These are phyloP conservation scores for Anoplolepis gracilipes DNA, from an alignment of 1,140 invertebrate genomes.

Conservation along the genomic window DNA sequence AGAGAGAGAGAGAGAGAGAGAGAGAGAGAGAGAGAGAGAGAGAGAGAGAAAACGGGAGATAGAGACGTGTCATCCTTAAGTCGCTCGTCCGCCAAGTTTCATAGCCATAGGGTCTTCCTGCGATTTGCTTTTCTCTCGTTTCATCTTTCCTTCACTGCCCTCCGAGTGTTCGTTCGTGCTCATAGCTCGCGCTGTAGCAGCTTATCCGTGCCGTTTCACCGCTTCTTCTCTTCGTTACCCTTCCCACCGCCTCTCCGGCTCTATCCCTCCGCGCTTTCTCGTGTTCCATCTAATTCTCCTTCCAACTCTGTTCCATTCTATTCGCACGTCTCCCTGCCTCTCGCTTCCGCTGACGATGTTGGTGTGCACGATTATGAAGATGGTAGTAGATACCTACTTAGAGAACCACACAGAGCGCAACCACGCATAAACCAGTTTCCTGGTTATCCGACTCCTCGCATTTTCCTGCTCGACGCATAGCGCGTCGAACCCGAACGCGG, in stretches of 20 bases:
- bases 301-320: conserved; percentile 70
- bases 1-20: conserved; percentile 34
- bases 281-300: conserved; percentile 63
- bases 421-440: conserved; percentile 85
- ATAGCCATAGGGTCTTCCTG: conserved; percentile 63
- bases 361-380: conserved; percentile 60
- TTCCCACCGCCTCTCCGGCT: conserved; percentile 47
- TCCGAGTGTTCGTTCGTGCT: conserved; percentile 36
- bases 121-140: conserved; percentile 64
- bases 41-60: conserved; percentile 36
- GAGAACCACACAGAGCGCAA: conserved; percentile 72
- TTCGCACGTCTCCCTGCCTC: conserved; percentile 52
- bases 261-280: conserved; percentile 59
- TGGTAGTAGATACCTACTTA: conserved; percentile 74
- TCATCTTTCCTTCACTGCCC: conserved; percentile 57
- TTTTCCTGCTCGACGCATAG: conserved; percentile 80
- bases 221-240: conserved; percentile 49
- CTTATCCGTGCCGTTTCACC: conserved; percentile 48
- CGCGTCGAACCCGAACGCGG: conserved; percentile 74
- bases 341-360: conserved; percentile 67
- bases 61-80: conserved; percentile 60
- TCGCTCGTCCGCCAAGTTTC: conserved; percentile 69
- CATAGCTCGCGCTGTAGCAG: conserved; percentile 59
- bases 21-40: conserved; percentile 36
- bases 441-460: conserved; percentile 82